Evolutionary conservation across 1,140 invertebrate species (phyloP).

Genomic region (Dendrolimus punctatus): DNA sequence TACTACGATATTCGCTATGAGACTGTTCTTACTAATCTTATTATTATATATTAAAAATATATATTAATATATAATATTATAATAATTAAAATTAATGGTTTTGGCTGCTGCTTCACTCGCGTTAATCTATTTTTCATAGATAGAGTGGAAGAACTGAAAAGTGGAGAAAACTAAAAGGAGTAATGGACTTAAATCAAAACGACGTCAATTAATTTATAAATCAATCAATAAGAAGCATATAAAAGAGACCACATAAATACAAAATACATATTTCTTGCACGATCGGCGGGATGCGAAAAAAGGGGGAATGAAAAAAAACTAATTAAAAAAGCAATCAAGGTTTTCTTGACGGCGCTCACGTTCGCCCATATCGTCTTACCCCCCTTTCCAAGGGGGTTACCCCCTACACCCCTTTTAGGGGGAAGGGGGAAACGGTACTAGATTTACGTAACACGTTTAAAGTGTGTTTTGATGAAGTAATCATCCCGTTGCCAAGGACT

Average conservation of each 20-base stretch:
- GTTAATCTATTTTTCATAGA: no score
- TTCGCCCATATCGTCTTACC: conserved; percentile 70
- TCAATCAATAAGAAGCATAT: conserved; percentile 19
- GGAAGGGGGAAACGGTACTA: conserved; percentile 50
- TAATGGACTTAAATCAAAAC: neutral
- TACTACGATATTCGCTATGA: no score
- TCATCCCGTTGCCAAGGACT: conserved; percentile 67
- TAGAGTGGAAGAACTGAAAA: no score
- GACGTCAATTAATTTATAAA: conserved; percentile 4
- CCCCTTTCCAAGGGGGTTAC: conserved; percentile 40
- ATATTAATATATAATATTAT: no score
- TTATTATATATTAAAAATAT: no score
- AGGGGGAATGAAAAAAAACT: conserved; percentile 60
- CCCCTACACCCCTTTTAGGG: conserved; percentile 47
- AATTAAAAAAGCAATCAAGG: conserved; percentile 72
- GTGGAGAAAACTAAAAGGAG: neutral
- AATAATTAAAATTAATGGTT: no score
- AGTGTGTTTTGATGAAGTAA: conserved; percentile 72
- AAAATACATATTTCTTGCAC: conserved; percentile 60
- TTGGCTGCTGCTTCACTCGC: no score
- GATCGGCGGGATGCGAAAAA: conserved; percentile 56
- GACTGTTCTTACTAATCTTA: no score
- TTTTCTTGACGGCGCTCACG: conserved; percentile 71
- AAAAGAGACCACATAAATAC: conserved; percentile 40
- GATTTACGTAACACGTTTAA: conserved; percentile 72